Evolutionary conservation across 2,113 vertebrate genomes (phyloP).

Genomic region (Tupaia chinensis): DNA sequence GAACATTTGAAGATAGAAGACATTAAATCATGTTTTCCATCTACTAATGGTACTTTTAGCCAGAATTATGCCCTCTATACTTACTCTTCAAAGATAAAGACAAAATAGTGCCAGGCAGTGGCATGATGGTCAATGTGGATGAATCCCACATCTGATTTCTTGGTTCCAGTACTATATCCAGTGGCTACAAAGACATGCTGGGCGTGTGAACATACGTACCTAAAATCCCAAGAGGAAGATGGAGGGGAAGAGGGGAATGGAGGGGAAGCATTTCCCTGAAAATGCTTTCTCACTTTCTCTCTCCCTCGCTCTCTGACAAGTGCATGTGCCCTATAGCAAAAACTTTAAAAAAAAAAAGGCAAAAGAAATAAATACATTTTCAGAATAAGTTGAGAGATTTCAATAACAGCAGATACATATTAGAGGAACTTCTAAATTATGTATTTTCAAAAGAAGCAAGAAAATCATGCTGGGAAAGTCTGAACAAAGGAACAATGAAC

Average conservation of each 20-base stretch:
- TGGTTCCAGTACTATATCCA: too few relatives aligned
- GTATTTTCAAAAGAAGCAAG: neutral
- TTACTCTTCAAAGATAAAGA: neutral
- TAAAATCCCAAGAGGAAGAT: too few relatives aligned
- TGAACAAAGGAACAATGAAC: neutral
- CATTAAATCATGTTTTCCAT: neutral
- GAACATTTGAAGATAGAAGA: neutral
- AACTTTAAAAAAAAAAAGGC: too few relatives aligned
- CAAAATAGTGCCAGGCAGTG: neutral
- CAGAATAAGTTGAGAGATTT: constrained; percentile 6
- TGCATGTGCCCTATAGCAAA: too few relatives aligned
- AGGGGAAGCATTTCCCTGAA: too few relatives aligned
- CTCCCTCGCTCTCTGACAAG: too few relatives aligned
- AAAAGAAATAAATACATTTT: neutral
- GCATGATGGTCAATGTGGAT: too few relatives aligned
- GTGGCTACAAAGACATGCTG: too few relatives aligned
- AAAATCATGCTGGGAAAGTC: neutral
- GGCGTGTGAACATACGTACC: too few relatives aligned
- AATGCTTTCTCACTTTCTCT: too few relatives aligned
- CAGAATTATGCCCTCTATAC: neutral
- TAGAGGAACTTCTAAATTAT: neutral
- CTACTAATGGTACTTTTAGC: neutral
- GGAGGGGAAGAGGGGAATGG: too few relatives aligned
- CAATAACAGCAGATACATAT: neutral
- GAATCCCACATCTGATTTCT: too few relatives aligned